These are phyloP conservation scores for Malaclemys terrapin DNA, from an alignment of 2,113 vertebrate genomes.

Conservation along the genomic window DNA sequence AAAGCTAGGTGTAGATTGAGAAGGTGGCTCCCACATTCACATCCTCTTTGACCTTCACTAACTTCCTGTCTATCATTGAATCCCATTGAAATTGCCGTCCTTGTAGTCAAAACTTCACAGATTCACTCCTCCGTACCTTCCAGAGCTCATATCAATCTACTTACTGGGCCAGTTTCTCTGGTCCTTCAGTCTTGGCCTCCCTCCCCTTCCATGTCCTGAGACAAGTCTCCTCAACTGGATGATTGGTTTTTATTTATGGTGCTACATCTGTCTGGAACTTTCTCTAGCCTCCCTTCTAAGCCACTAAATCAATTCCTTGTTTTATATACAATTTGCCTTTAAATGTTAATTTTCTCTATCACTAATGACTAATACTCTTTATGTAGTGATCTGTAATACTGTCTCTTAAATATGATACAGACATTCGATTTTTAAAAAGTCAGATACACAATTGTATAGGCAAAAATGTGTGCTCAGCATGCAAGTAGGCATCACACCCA, in stretches of 20 bases:
- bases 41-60: neutral
- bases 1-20: conserved; percentile 11
- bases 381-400: neutral
- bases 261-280: too few species aligned
- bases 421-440: neutral
- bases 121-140: neutral
- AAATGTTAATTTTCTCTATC: neutral
- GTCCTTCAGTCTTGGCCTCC: neutral
- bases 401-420: neutral
- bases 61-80: neutral
- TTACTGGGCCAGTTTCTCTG: neutral
- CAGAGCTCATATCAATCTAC: neutral
- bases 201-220: neutral
- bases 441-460: neutral
- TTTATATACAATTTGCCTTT: neutral
- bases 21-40: neutral
- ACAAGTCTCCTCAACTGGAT: too few species aligned
- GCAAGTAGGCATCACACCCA: too few species aligned
- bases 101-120: neutral
- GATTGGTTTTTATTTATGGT: too few species aligned
- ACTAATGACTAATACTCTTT: neutral
- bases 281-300: too few species aligned
- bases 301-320: neutral
- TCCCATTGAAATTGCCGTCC: neutral
- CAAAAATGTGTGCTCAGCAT: neutral